Conservation (phyloP, 2,888 invertebrate genomes). For the Brenthis hecate region DNA sequence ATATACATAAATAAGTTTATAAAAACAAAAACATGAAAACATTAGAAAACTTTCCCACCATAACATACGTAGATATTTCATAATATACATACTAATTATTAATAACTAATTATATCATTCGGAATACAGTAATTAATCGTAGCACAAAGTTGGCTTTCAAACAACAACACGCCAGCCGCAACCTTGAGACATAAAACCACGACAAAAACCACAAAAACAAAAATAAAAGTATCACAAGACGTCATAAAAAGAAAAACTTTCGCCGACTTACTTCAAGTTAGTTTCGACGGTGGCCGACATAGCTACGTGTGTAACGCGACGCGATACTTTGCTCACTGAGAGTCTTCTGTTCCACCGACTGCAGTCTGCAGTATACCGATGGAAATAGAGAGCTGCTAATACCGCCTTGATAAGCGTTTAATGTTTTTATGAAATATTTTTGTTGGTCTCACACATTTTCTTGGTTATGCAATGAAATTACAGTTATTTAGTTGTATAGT, state of each 20-base stretch:
- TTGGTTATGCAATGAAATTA: too few species aligned
- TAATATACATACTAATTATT: too few species aligned
- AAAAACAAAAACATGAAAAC: too few species aligned
- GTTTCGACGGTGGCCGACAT: conserved; percentile 72
- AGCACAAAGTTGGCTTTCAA: too few species aligned
- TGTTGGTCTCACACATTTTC: conserved; percentile 1
- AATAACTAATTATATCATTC: too few species aligned
- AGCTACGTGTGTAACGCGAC: conserved; percentile 42
- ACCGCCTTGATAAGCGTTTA: conserved; percentile 13
- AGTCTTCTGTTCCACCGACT: conserved; percentile 20
- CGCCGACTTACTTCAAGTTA: conserved; percentile 73
- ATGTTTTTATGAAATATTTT: conserved; percentile 3
- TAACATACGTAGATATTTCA: too few species aligned
- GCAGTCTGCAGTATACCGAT: neutral
- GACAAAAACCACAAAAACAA: conserved; percentile 10
- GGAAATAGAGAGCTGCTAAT: conserved; percentile 27
- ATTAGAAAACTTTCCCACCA: too few species aligned
- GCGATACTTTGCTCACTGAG: conserved; percentile 45
- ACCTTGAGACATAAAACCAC: too few species aligned
- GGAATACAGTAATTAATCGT: too few species aligned
- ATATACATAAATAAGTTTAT: too few species aligned
- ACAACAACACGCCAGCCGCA: too few species aligned
- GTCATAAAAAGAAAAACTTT: conserved; percentile 46
- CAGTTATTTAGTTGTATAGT: too few species aligned
- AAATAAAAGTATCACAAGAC: conserved; percentile 6